A percentile compares a stretch with the other conserved stretches of the same genome.
These are phyloP conservation scores for Brachionus rotundiformis DNA, from an alignment of 1,140 invertebrate species.

Conservation along the genomic window DNA sequence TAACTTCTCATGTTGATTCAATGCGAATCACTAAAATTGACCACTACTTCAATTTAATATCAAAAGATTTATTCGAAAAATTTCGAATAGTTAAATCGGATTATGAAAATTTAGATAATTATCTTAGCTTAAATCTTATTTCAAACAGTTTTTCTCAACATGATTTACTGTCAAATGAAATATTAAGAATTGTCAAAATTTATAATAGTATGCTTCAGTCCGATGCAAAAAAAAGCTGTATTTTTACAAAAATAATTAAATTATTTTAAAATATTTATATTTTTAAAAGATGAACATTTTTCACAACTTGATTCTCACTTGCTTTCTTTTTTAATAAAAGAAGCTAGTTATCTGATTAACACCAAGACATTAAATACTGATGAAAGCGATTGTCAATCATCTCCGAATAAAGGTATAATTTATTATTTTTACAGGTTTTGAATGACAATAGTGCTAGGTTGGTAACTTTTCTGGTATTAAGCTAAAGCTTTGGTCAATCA, in stretches of 20 bases:
- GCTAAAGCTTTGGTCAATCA: neutral
- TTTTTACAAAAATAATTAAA: neutral
- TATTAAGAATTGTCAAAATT: neutral
- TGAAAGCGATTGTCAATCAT: neutral
- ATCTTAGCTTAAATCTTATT: neutral
- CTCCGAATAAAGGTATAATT: constrained; percentile 14
- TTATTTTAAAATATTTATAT: neutral
- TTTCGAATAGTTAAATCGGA: constrained; percentile 27
- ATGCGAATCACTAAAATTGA: constrained; percentile 33
- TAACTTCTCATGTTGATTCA: constrained; percentile 53
- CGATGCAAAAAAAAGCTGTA: neutral
- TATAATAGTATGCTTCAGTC: constrained; percentile 7
- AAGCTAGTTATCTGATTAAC: constrained; percentile 12
- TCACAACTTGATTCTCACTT: neutral
- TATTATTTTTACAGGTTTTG: neutral
- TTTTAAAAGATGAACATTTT: neutral
- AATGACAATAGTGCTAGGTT: neutral
- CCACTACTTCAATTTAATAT: constrained; percentile 29
- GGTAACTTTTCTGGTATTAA: neutral
- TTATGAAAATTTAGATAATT: constrained; percentile 12
- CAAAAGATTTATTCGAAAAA: constrained; percentile 48
- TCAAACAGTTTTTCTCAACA: neutral
- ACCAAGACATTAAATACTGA: neutral
- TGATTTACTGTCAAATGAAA: constrained; percentile 2
- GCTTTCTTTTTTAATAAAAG: constrained; percentile 18